Percentiles rank a stretch among this genome's conserved stretches.
These are phyloP conservation scores for Clarias macrocephalus DNA, from an alignment of 2,113 vertebrate species.

Conservation along the genomic window DNA sequence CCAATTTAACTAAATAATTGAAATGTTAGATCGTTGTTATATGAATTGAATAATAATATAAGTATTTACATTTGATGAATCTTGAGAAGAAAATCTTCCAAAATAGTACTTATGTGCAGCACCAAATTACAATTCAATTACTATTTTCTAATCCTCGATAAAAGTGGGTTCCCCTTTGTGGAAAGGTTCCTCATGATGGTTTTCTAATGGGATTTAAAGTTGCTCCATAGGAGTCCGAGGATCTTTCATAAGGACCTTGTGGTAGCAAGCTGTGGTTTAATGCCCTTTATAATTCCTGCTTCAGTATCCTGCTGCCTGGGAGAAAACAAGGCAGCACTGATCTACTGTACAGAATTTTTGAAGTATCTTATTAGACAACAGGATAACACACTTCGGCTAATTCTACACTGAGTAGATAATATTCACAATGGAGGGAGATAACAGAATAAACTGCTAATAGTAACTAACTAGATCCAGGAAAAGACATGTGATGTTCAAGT, in stretches of 20 bases:
- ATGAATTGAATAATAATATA: neutral
- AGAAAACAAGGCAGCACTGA: neutral
- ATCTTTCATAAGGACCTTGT: constrained; percentile 8
- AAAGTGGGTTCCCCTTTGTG: neutral
- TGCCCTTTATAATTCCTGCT: neutral
- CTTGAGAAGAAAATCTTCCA: too few relatives aligned
- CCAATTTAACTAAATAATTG: neutral
- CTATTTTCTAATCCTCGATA: neutral
- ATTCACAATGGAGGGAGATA: neutral
- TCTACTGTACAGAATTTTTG: neutral
- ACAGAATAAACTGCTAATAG: neutral
- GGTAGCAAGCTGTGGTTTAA: constrained; percentile 12
- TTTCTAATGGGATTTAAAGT: constrained; percentile 19
- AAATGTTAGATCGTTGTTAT: neutral
- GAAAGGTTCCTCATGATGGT: neutral
- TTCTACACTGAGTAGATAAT: neutral
- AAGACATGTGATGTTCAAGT: too few relatives aligned
- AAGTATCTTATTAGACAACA: neutral
- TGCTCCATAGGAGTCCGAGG: neutral
- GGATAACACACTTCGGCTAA: neutral
- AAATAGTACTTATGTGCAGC: neutral
- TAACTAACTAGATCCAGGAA: neutral
- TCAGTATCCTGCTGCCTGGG: neutral
- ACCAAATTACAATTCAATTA: neutral
- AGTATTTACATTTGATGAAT: too few relatives aligned